Evolutionary conservation across 2,888 invertebrate species (phyloP), one percentile per base, ranked within the genome.

Genomic region (Eristalinus sepulchralis): DNA sequence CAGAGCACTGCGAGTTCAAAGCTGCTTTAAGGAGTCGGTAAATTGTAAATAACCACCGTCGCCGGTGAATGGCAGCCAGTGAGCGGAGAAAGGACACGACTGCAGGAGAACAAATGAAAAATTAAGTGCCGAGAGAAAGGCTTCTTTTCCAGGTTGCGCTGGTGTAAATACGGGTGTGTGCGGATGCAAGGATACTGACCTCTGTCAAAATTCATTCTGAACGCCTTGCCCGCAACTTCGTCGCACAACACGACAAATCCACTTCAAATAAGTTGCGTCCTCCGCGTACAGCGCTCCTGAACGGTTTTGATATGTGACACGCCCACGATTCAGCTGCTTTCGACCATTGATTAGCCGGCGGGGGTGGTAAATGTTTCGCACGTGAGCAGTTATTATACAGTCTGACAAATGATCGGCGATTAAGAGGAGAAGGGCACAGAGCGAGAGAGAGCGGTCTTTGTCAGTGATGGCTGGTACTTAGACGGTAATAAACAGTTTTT

Each of bases 171-270:
- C 11, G 10, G n/a, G 59, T 20, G 24, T 59, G 22, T 76, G 75
- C 71, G 60, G 71, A 66, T 71, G 76, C 68, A 81, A 85, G 81
- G 77, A 71, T 76, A 84, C 84, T 84, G 84, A 84, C 84, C 84
- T 67, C 76, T 67, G 79, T 62, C 64, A 84, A 75, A 77, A 77
- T 85, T 81, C 81, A 81, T 81, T 81, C 81, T 76, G 72, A 71
- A 81, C 77, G 75, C 76, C 71, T 76, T 76, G 72, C 53, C 63
- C 72, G 76, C 76, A 72, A 75, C 81, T 72, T 71, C 33, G 75
- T 67, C 76, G 71, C 24, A 66, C 60, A 62, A 63, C 47, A 13
- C 66, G 34, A 68, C 67, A 76, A 76, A 81, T 79, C 79, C 55
- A 79, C 66, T 66, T 47, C 60, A 72, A 85, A 85, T 63, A 63